Evolutionary conservation across 2,797 vertebrate genomes (phyloP).

Genomic region (Anguilla anguilla): DNA sequence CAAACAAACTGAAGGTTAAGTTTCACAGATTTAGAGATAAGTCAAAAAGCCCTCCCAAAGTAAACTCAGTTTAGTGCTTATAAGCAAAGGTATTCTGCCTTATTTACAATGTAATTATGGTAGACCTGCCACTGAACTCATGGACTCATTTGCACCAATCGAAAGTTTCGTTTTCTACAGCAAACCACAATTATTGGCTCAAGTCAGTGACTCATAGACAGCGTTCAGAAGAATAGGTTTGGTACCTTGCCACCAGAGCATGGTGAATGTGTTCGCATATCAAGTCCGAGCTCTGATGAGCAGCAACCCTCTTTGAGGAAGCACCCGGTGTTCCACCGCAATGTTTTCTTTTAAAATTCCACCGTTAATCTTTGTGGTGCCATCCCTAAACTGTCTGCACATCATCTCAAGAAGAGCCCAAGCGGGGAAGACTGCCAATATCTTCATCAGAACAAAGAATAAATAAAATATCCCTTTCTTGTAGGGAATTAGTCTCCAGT

Average conservation of each 20-base stretch:
- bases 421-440: neutral
- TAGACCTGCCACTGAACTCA: too few relatives aligned
- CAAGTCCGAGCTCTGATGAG: neutral
- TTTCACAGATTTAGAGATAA: neutral
- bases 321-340: neutral
- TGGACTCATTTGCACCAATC: too few relatives aligned
- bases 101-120: too few relatives aligned
- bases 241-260: neutral
- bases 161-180: too few relatives aligned
- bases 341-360: conserved; percentile 7
- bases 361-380: neutral
- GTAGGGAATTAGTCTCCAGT: neutral
- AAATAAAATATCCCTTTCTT: neutral
- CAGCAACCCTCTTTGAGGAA: neutral
- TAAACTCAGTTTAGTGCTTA: neutral
- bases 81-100: too few relatives aligned
- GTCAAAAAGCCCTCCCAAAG: neutral
- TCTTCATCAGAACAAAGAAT: neutral
- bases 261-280: neutral
- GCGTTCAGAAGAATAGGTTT: neutral
- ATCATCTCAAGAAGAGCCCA: neutral
- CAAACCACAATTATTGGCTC: too few relatives aligned
- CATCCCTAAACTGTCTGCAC: neutral
- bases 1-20: neutral
- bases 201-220: too few relatives aligned